Conservation (phyloP, 2,797 vertebrate species). For the Falco concolor region DNA sequence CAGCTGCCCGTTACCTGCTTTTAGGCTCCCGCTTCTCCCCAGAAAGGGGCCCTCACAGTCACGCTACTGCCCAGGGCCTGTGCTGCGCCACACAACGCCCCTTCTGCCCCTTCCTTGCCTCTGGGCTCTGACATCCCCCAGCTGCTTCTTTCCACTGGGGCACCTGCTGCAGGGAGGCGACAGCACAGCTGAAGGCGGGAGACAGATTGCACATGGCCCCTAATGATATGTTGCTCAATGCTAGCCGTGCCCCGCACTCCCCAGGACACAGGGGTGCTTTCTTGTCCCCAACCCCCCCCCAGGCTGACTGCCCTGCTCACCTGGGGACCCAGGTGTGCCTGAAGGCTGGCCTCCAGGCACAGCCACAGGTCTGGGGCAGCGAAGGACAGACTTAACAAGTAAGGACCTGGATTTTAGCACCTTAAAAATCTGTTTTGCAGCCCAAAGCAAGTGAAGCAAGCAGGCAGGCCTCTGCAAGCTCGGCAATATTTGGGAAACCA, state of each 20-base stretch:
- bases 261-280: fast-evolving
- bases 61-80: not conserved
- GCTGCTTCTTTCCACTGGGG: not conserved
- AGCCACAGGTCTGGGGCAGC: not conserved
- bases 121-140: not conserved
- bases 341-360: not conserved
- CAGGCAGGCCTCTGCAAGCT: not conserved
- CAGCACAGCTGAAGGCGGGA: not conserved
- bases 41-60: not conserved
- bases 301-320: not conserved
- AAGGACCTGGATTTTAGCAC: slow-evolving; percentile 52
- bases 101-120: not conserved
- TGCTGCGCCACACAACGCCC: not conserved
- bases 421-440: slow-evolving; percentile 20
- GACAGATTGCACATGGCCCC: not conserved
- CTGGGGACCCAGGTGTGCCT: not conserved
- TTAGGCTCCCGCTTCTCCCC: not conserved
- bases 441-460: not conserved
- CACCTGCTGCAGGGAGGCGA: not conserved
- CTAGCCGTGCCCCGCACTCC: not conserved
- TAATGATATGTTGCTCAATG: not conserved
- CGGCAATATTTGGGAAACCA: not conserved
- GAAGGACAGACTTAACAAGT: not conserved
- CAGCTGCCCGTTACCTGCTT: not conserved
- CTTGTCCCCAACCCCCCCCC: not conserved